Evolutionary conservation across 2,797 vertebrate species (phyloP), one percentile per base, ranked within the genome.

Genomic region (Chrosomus eos): DNA sequence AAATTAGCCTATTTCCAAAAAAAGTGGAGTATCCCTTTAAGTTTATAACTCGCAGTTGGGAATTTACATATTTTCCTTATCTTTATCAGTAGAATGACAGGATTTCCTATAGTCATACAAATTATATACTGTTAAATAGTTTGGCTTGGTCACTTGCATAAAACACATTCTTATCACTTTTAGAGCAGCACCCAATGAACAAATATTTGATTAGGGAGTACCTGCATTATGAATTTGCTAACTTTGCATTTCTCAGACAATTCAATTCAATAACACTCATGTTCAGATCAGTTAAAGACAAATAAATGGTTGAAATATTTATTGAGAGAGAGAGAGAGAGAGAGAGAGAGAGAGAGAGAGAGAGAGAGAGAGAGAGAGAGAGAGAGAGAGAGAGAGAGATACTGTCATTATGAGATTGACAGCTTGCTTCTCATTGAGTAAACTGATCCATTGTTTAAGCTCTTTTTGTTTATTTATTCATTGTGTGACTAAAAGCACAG

Each of bases 171-270:
- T 89, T 92, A 90, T 91, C 88, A 71, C 7, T 45, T 87, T 79
- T 36, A 38, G 4, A 81, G 82, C 84, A 78, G 80, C 90, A 64
- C 93, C 93, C 91, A 88, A 85, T 91, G 85, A 81, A 81, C 89
- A 92, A 95, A 95, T 93, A 94, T 95, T 93, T 93, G 90, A 90
- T 78, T 72, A 93, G 85, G 93, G 93, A 90, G 92, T 91, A 88
- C 80, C 53, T 81, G 2, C 10, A 58, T 51, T 74, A 53, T 73
- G 5, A 21, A 72, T 60, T 70, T 77, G 66, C 28, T 26, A 82
- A 26, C 75, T 86, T 66, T 78, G 68, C 31, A 84, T 78, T n/a
- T 90, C 86, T 88, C 71, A 83, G 82, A 88, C 81, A 66, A 91
- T 83, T 87, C 71, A 88, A 78, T 64, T 31, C 60, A 64, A 31